Evolutionary conservation across 2,797 vertebrate genomes (phyloP), one percentile per base, ranked within the genome.

Genomic region (Onychomys arenicola): DNA sequence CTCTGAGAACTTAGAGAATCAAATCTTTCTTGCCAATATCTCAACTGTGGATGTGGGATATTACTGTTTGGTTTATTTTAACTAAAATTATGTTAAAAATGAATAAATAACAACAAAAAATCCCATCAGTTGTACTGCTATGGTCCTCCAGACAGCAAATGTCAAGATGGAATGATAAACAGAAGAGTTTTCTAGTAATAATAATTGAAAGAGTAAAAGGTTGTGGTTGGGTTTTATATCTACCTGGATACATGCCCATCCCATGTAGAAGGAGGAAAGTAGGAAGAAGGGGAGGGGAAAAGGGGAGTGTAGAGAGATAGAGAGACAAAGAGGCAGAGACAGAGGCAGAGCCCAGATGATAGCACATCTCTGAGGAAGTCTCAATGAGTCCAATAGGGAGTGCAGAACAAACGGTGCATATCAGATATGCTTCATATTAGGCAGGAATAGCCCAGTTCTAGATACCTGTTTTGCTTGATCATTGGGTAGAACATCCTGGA

Each of bases 61-160:
- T 76, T 90, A 83, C 25, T 16, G 19, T 86, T 96, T 87, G 59
- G 37, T 80, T 89, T 93, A 77, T 84, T 93, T 96, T 37, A 84
- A 90, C 0, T 34, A 96, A 92, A 55, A 52, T 32, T 19, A 6
- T 71, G 65, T 71, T 65, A 63, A 85, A 94, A 84, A 55, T 17
- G 82, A 71, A 59, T 10, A 40, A 83, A 67, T 19, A 84, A 32
- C 13, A 49, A 9, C 43, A 67, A 89, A 34, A 87, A 61, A 73
- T 52, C 1, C 9, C 43, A 93, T 94, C 29, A 34, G 46, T 90
- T 94, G 83, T 76, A 71, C 27, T n/a, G 32, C 43, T 90, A 25
- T 52, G 10, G 32, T 89, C 5, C 16, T 73, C 81, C 52, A 78
- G 69, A 96, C 87, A 90, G 4, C 5, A 83, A 83, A 73, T 40